Evolutionary conservation across 2,888 invertebrate species (phyloP).

Genomic region (Sussaba pulchella): DNA sequence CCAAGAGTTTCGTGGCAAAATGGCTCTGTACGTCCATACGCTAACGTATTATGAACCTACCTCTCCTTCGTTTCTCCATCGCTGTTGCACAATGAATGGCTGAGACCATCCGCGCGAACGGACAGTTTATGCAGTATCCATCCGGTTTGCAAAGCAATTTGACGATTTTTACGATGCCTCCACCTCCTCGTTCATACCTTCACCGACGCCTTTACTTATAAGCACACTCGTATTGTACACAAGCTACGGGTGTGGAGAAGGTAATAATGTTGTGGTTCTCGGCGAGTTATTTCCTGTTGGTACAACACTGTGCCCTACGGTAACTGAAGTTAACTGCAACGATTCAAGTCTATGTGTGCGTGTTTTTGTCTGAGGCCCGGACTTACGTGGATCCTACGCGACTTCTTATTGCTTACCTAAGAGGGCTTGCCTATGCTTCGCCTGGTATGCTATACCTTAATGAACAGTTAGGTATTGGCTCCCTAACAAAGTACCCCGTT

Average conservation of each 20-base stretch:
- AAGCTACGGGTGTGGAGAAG: conserved; percentile 39
- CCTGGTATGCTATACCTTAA: conserved; percentile 68
- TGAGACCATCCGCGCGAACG: conserved; percentile 55
- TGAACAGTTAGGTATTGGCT: conserved; percentile 77
- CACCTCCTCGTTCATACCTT: conserved; percentile 32
- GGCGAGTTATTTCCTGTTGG: conserved; percentile 59
- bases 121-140: conserved; percentile 67
- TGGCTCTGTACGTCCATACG: conserved; percentile 64
- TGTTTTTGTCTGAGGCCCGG: conserved; percentile 34
- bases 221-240: conserved; percentile 43
- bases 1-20: conserved; percentile 68
- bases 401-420: conserved; percentile 69
- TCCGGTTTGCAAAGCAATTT: conserved; percentile 64
- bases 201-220: conserved; percentile 19
- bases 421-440: conserved; percentile 62
- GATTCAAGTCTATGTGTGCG: conserved; percentile 27
- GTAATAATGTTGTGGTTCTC: conserved; percentile 64
- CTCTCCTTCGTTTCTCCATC: conserved; percentile 27
- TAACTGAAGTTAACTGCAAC: conserved; percentile 31
- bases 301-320: conserved; percentile 41
- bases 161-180: conserved; percentile 65
- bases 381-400: conserved; percentile 44
- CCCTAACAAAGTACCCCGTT: conserved; percentile 70
- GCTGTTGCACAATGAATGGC: conserved; percentile 68
- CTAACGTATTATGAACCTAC: conserved; percentile 62